phyloP scores from a whole-genome alignment of 2,888 invertebrate species.

The Pristionchus entomophagus region DNA sequence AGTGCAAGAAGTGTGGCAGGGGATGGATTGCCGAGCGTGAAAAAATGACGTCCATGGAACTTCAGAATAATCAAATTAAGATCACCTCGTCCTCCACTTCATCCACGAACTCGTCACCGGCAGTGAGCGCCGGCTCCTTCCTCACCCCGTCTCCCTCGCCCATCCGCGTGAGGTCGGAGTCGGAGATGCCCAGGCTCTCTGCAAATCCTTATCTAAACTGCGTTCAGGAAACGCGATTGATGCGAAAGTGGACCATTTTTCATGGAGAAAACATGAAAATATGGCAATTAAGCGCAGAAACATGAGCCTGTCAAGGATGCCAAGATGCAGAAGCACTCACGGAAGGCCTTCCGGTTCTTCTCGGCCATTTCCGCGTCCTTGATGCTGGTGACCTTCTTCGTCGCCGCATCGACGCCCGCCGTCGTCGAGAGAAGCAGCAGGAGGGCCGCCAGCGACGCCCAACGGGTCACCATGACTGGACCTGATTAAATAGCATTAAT shows the following conservation, averaged over 20 bases:
- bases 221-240: too few species aligned
- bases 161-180: constrained; percentile 18
- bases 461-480: constrained; percentile 5
- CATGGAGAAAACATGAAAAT: too few species aligned
- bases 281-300: too few species aligned
- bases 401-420: neutral
- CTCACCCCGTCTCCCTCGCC: neutral
- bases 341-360: constrained; percentile 37
- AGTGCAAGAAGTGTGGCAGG: too few species aligned
- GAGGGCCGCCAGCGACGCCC: neutral
- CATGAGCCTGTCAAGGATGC: too few species aligned
- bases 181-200: constrained; percentile 41
- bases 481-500: neutral
- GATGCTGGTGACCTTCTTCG: neutral
- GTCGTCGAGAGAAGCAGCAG: neutral
- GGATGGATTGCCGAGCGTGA: too few species aligned
- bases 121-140: neutral
- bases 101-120: constrained; percentile 38
- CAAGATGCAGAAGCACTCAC: too few species aligned
- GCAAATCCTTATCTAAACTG: too few species aligned
- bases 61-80: too few species aligned
- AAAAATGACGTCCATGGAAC: too few species aligned
- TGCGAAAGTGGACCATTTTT: too few species aligned
- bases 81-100: constrained; percentile 14
- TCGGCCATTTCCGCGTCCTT: constrained; percentile 30